Evolutionary conservation across 2,113 vertebrate species (phyloP), one percentile per base, ranked within the genome.

Genomic region (Cervus canadensis): DNA sequence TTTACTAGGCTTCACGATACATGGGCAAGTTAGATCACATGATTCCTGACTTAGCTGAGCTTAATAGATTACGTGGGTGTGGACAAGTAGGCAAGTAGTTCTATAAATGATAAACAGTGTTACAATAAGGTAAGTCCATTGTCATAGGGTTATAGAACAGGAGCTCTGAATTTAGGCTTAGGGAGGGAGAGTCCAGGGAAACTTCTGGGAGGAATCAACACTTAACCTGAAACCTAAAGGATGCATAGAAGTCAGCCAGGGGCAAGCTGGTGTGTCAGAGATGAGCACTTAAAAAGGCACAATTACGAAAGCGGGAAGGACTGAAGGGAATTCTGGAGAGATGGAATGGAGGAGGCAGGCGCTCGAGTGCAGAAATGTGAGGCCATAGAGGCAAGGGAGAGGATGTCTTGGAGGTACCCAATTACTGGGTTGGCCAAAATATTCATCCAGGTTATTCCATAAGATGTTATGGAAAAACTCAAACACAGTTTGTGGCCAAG

Each of bases 331-430:
- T 54, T 36, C 16, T 81, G 14, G 12, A 54, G 59, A 33, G 25
- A n/a, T 33, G 56, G 36, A 50, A 30, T 0, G 0, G 3, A n/a
- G 86, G 45, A 16, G 33, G 19, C 4, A 45, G 64, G 14, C 25
- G 10, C 33, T 48, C 7, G 62, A 52, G 30, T 87, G 74, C 30
- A 16, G 36, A 64, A 45, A 52, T 11, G 15, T 7, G 16, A 40
- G 43, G 6, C 7, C 17, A 5, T 12, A 48, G 71, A 81, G 43
- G 14, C 3, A 7, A 10, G 19, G 76, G n/a, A 86, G 36, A 45
- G 15, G n/a, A 25, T 36, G 9, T 2, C 2, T 5, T 4, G 33
- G 83, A 36, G 21, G 33, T 7, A n/a, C 28, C 54, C 30, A 59
- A n/a, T 79, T 78, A 78, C 25, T 76, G 71, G 23, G 40, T 26